These are phyloP conservation scores for Ophiodon elongatus DNA, from an alignment of 2,113 vertebrate species.

Conservation along the genomic window DNA sequence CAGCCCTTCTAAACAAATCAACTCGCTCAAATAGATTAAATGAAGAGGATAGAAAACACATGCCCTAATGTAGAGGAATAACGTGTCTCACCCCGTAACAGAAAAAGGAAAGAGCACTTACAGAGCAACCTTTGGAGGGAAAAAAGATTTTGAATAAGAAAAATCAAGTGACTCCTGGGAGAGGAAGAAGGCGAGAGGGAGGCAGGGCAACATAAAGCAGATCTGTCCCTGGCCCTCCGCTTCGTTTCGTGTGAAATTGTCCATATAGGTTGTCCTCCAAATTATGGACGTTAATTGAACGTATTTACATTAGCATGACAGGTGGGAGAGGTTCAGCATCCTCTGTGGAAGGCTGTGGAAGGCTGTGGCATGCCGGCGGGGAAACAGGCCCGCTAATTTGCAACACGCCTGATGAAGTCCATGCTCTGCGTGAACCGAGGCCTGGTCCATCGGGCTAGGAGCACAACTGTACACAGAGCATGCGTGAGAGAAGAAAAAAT, in stretches of 20 bases:
- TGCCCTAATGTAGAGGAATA: neutral
- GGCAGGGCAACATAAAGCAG: constrained; percentile 66
- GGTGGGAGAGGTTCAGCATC: constrained; percentile 59
- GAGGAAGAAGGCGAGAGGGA: constrained; percentile 31
- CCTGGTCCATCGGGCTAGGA: constrained; percentile 42
- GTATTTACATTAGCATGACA: constrained; percentile 81
- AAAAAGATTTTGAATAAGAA: constrained; percentile 35
- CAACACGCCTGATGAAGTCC: constrained; percentile 75
- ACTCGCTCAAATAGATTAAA: neutral
- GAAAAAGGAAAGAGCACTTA: constrained; percentile 16
- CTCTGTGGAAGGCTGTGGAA: constrained; percentile 50
- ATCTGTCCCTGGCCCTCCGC: constrained; percentile 60
- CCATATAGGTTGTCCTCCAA: constrained; percentile 77
- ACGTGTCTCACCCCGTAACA: neutral
- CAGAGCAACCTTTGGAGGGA: constrained; percentile 20
- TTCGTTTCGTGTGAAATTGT: constrained; percentile 73
- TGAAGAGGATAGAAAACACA: constrained; percentile 7
- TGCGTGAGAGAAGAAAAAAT: neutral
- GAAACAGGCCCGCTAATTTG: constrained; percentile 69
- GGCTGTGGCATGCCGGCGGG: constrained; percentile 59
- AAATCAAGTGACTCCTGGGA: constrained; percentile 47
- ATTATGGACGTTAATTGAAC: constrained; percentile 76
- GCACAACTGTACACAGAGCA: constrained; percentile 31
- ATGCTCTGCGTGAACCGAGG: constrained; percentile 69
- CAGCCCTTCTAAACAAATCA: neutral